phyloP scores from a whole-genome alignment of 2,888 invertebrate genomes.

The Nemurella pictetii region DNA sequence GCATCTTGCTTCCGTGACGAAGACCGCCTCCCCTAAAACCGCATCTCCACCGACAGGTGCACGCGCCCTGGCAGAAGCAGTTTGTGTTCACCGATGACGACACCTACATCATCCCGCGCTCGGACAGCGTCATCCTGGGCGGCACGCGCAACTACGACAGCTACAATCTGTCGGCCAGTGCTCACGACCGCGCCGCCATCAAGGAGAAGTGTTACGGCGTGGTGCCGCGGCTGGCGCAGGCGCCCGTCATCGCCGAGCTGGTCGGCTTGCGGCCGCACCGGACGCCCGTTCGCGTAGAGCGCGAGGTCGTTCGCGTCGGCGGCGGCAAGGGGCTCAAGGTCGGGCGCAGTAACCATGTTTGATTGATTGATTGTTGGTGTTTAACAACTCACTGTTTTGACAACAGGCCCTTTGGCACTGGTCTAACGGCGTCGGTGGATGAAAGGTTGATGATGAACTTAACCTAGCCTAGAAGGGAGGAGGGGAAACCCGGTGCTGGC shows the following conservation, averaged over 20 bases:
- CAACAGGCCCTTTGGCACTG: no score
- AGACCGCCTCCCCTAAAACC: no score
- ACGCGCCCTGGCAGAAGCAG: slow-evolving; percentile 87
- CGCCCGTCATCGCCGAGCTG: slow-evolving; percentile 62
- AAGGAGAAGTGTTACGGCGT: slow-evolving; percentile 76
- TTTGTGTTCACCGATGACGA: slow-evolving; percentile 86
- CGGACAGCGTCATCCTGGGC: slow-evolving; percentile 78
- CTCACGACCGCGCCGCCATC: slow-evolving; percentile 75
- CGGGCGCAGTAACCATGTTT: background rate
- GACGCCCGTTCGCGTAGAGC: slow-evolving; percentile 68
- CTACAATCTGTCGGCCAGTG: slow-evolving; percentile 66
- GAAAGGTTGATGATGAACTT: no score
- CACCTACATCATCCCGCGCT: slow-evolving; percentile 82
- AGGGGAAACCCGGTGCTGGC: no score
- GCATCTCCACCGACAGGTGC: slow-evolving; percentile 59
- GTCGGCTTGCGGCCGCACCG: slow-evolving; percentile 87
- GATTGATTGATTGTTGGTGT: no score
- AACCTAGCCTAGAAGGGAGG: no score
- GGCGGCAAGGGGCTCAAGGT: slow-evolving; percentile 39
- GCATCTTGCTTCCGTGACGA: no score
- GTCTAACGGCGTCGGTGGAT: no score
- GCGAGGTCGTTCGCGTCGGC: slow-evolving; percentile 54
- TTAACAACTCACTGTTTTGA: no score
- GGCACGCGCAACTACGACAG: slow-evolving; percentile 84
- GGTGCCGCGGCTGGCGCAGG: slow-evolving; percentile 65